A percentile compares a stretch with the other conserved stretches of the same genome.
Conservation (phyloP, 2,888 invertebrate genomes). For the Sminthurides aquaticus region DNA sequence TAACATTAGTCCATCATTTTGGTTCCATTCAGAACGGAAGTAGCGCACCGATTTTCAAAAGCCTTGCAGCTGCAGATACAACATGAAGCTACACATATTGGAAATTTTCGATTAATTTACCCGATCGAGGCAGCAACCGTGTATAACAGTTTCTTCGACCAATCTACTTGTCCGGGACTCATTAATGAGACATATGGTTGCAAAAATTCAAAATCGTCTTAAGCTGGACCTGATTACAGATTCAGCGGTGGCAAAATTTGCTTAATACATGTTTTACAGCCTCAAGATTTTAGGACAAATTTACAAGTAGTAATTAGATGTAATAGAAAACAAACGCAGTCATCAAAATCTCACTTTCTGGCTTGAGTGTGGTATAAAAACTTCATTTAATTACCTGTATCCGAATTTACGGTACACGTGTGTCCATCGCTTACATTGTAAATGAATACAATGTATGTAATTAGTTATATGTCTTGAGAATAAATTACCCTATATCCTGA, state of each 20-base stretch:
- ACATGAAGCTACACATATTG: slow-evolving; percentile 66
- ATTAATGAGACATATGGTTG: background rate
- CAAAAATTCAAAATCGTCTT: no score
- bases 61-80: slow-evolving; percentile 53
- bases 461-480: background rate
- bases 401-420: background rate
- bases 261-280: no score
- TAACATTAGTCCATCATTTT: no score
- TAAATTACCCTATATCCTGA: background rate
- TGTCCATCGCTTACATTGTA: background rate
- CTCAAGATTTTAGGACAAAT: no score
- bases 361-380: no score
- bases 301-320: no score
- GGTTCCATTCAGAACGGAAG: slow-evolving; percentile 8
- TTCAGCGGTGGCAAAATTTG: no score
- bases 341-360: no score
- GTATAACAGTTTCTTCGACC: slow-evolving; percentile 57
- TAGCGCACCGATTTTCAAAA: slow-evolving; percentile 14
- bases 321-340: no score
- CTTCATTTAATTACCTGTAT: no score
- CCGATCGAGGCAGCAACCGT: slow-evolving; percentile 26
- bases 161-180: slow-evolving; percentile 47
- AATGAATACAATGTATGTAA: background rate
- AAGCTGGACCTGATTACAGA: no score
- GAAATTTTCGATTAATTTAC: slow-evolving; percentile 56